Conservation (phyloP, 2,113 vertebrate species). For the Protomyctophum bolini region DNA sequence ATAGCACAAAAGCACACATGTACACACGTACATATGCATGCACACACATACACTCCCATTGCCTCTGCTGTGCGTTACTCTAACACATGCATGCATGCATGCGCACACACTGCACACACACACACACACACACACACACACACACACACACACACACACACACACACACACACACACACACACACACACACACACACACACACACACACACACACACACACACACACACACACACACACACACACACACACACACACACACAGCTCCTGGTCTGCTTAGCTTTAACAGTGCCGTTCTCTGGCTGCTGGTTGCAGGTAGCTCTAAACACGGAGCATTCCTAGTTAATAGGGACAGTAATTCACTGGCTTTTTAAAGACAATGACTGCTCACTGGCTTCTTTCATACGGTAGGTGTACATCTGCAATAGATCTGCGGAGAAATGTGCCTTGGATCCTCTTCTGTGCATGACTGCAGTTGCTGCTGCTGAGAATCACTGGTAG, state of each 20-base stretch:
- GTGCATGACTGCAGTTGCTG: constrained; percentile 16
- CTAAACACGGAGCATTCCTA: constrained; percentile 57
- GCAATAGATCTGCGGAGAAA: constrained; percentile 48
- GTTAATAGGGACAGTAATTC: constrained; percentile 56
- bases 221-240: not conserved
- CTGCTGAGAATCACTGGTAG: constrained; percentile 33
- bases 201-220: constrained; percentile 1
- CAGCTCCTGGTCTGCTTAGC: constrained; percentile 39
- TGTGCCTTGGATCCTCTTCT: constrained; percentile 36
- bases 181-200: not conserved
- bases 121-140: constrained; percentile 7
- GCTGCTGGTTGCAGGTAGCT: constrained; percentile 51
- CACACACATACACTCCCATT: not conserved
- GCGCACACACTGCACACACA: not conserved
- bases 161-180: constrained; percentile 4
- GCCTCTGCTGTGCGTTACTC: constrained; percentile 41
- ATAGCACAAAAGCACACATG: not conserved
- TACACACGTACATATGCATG: not conserved
- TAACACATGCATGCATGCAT: too few species aligned
- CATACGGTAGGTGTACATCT: constrained; percentile 51
- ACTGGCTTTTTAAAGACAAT: constrained; percentile 43
- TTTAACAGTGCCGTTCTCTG: constrained; percentile 35
- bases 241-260: constrained; percentile 7
- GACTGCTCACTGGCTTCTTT: constrained; percentile 38
- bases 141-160: not conserved